A percentile compares a stretch with the other conserved stretches of the same genome.
phyloP scores from a whole-genome alignment of 2,113 vertebrate genomes.

The Bubalus kerabau region DNA sequence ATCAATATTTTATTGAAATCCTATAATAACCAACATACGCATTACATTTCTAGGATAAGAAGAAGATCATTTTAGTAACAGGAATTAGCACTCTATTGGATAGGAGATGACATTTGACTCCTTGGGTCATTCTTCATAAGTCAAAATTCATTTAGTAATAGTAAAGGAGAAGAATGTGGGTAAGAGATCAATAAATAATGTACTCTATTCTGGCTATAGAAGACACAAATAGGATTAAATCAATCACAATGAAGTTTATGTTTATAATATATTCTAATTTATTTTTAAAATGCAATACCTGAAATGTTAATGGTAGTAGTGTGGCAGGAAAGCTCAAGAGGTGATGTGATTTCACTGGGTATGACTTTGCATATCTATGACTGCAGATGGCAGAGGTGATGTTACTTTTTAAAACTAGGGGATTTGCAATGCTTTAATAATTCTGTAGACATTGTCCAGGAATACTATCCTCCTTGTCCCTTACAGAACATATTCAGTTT shows the following conservation, averaged over 20 bases:
- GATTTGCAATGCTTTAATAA: neutral
- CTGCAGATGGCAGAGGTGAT: neutral
- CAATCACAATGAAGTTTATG: constrained; percentile 74
- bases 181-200: constrained; percentile 76
- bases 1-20: constrained; percentile 83
- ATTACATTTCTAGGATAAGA: constrained; percentile 75
- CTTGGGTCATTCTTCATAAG: constrained; percentile 75
- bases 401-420: neutral
- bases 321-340: neutral
- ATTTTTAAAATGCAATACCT: constrained; percentile 20
- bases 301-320: neutral
- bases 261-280: constrained; percentile 39
- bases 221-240: constrained; percentile 72
- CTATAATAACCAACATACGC: constrained; percentile 74
- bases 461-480: neutral
- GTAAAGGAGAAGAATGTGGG: constrained; percentile 67
- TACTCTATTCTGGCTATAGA: constrained; percentile 72
- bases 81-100: constrained; percentile 75
- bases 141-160: constrained; percentile 81
- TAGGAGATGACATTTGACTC: constrained; percentile 78
- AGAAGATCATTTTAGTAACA: constrained; percentile 70
- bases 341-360: neutral
- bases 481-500: neutral
- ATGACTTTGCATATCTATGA: neutral
- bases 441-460: neutral